Base-by-base conservation (phyloP, 1,140 invertebrate genomes). In the Lordiphosa mommai region DNA sequence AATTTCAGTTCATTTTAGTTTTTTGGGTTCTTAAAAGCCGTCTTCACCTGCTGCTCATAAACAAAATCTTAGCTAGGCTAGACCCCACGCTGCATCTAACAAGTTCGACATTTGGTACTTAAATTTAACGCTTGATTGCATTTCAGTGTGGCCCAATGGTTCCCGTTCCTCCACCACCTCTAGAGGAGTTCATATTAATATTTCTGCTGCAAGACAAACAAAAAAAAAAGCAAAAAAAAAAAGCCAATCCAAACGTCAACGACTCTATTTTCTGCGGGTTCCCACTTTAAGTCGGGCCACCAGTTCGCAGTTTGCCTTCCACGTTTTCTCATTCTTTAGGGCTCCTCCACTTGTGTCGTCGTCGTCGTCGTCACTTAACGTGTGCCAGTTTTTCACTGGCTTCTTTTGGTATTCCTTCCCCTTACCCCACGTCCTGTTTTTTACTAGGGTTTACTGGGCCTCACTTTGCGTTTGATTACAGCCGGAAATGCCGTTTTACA, bases 401-500 rank as follows among this genome's bases (percentile, higher is more conserved):
- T 85, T 84, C 67, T 76, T 66, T 61, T 51, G 52, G 50, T 59
- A 58, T 67, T 71, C 38, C 50, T 38, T 30, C 30, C 4, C 8
- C 16, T 10, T 43, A 32, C 3, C 23, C 46, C 23, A 27, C 34
- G 7, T 32, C 27, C 48, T 41, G 4, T 16, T 55, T 37, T 38
- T 38, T 50, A 29, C 40, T 48, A 32, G 23, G 41, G 43, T 48
- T 65, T 66, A 61, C 49, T 43, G 48, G 44, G 47, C 33, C 23
- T 34, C 40, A 46, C 38, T 56, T 60, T 64, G 61, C 56, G 53
- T 64, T 67, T 74, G 76, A 80, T 82, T 84, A 61, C 67, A 74
- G 67, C 76, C 85, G 85, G 85, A 87, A 84, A 80, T 87, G 73
- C 67, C 77, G 84, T 72, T 84, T 80, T 80, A 87, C 85, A 85